Evolutionary conservation across 2,888 invertebrate genomes (phyloP), one percentile per base, ranked within the genome.

Genomic region (Troides helena): DNA sequence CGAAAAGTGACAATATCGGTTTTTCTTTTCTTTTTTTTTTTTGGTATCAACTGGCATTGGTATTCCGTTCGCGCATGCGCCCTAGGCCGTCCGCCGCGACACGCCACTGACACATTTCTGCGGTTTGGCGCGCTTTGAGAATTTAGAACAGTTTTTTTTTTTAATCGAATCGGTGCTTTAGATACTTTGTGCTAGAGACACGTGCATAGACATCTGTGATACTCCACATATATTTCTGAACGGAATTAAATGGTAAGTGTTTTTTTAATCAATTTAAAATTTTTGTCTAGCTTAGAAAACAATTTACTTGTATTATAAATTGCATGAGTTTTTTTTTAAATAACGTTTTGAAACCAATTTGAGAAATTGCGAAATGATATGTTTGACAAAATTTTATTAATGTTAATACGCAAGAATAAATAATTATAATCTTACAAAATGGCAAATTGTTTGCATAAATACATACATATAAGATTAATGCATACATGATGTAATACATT

Each of bases 101-200:
- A 89, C 89, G 90, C 90, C 90, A 92, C 92, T 92, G 92, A 92
- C 92, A 92, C 91, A 92, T 91, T 92, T 92, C 87, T 88, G 82
- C 81, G 76, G 80, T 82, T 83, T 81, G 85, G 90, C 90, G 92
- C 91, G 89, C 85, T 78, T 81, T 86, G 90, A 87, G 91, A 92
- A 92, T 91, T 88, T 89, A 87, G 87, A 92, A 89, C 83, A 86
- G 84, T 82, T 84, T 81, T 57, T 57, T 21, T 50, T 50, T 50
- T 82, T 83, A 83, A 83, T 80, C 75, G 76, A 79, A 77, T 85
- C 80, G 80, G 88, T 88, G 88, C 80, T 82, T 84, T 81, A 72
- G 72, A 76, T 77, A 80, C 77, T 81, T 83, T 82, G 85, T 86
- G 87, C 81, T 82, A 81, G 81, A 77, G 80, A 79, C 79, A 82